phyloP scores from a whole-genome alignment of 2,113 vertebrate species.

The Nycticryphes semicollaris region DNA sequence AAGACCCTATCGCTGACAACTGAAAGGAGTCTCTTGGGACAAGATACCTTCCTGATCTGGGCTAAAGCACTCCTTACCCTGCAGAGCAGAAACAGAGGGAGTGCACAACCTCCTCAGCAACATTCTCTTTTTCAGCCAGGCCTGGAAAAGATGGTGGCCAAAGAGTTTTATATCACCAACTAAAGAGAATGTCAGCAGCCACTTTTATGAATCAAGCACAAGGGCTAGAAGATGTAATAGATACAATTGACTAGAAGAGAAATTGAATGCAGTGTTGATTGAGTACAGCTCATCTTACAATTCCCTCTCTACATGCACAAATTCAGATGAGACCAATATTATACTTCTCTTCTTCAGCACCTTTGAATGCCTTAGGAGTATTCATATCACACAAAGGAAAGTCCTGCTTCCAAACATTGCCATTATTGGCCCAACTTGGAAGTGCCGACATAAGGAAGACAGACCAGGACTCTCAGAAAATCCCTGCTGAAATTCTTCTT shows the following conservation, averaged over 20 bases:
- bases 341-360: background rate
- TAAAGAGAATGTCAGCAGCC: background rate
- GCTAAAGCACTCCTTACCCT: background rate
- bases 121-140: background rate
- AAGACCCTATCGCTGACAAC: rapidly evolving
- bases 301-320: background rate
- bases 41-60: background rate
- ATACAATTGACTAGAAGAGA: background rate
- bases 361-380: background rate
- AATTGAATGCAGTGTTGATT: background rate
- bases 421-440: background rate
- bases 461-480: background rate
- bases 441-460: background rate
- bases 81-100: background rate
- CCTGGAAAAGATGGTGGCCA: background rate
- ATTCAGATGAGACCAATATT: background rate
- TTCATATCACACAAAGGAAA: background rate
- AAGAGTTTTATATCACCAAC: background rate
- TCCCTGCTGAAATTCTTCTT: background rate
- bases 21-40: background rate
- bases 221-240: background rate
- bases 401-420: background rate
- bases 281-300: background rate
- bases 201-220: background rate
- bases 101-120: background rate